Percentiles rank a stretch among this genome's conserved stretches.
Conservation (phyloP, 2,797 vertebrate species). For the Danio choprae region DNA sequence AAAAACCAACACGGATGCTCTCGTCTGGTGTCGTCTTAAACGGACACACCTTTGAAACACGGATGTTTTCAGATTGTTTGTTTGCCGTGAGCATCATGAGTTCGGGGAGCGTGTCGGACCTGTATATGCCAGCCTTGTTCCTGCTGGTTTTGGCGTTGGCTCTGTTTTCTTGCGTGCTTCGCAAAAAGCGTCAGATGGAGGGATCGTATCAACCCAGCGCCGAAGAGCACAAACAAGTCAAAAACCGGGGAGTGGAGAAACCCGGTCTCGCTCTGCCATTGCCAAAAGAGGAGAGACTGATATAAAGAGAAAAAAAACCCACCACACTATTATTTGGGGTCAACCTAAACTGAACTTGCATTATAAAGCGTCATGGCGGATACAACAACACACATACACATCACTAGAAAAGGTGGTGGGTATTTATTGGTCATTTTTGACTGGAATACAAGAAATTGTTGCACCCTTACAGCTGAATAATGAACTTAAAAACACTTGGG, state of each 20-base stretch:
- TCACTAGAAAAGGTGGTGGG: background rate
- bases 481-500: background rate
- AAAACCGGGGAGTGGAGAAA: slow-evolving; percentile 70
- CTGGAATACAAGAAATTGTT: background rate
- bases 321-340: background rate
- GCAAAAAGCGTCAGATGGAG: slow-evolving; percentile 84
- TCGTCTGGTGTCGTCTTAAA: background rate
- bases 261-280: slow-evolving; percentile 80
- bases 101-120: slow-evolving; percentile 43
- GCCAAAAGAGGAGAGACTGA: slow-evolving; percentile 90
- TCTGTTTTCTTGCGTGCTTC: slow-evolving; percentile 79
- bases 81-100: slow-evolving; percentile 54
- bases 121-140: slow-evolving; percentile 40
- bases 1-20: background rate
- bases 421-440: slow-evolving; percentile 12
- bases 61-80: slow-evolving; percentile 11
- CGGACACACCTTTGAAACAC: background rate
- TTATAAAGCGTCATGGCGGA: background rate
- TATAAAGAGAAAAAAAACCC: slow-evolving; percentile 72
- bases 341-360: background rate
- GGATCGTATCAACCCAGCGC: slow-evolving; percentile 87
- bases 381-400: background rate
- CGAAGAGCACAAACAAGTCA: slow-evolving; percentile 82
- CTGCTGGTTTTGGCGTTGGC: slow-evolving; percentile 72
- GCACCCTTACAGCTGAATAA: background rate